phyloP scores from a whole-genome alignment of 1,140 invertebrate genomes.

The Caenorhabditis tropicalis region DNA sequence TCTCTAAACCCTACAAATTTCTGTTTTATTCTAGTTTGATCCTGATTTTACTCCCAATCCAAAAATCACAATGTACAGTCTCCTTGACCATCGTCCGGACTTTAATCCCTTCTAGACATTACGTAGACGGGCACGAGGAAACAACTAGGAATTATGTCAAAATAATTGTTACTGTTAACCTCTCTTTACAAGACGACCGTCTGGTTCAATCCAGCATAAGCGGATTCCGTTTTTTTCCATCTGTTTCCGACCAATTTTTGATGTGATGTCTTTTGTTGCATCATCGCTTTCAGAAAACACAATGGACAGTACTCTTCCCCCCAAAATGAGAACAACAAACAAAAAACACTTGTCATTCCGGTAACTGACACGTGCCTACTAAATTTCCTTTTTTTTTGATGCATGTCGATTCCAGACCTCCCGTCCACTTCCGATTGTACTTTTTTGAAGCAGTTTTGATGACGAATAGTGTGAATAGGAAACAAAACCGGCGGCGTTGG shows the following conservation, averaged over 20 bases:
- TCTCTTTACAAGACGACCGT: background rate
- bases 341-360: constrained; percentile 19
- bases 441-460: constrained; percentile 32
- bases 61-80: too few species aligned
- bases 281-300: background rate
- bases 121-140: background rate
- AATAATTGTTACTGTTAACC: constrained; percentile 44
- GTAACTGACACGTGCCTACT: constrained; percentile 15
- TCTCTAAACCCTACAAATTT: background rate
- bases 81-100: constrained; percentile 1
- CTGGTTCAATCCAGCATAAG: constrained; percentile 2
- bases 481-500: constrained; percentile 3
- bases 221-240: constrained; percentile 9
- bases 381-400: background rate
- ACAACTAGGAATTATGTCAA: background rate
- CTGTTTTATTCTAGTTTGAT: background rate
- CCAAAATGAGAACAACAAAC: constrained; percentile 1
- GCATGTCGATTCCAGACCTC: constrained; percentile 19
- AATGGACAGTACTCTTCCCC: background rate
- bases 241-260: constrained; percentile 12
- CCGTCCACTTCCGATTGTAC: constrained; percentile 36
- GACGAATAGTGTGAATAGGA: constrained; percentile 19
- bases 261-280: constrained; percentile 26
- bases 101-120: background rate
- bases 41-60: background rate